Conservation (phyloP, 2,113 vertebrate species). For the Limanda limanda region DNA sequence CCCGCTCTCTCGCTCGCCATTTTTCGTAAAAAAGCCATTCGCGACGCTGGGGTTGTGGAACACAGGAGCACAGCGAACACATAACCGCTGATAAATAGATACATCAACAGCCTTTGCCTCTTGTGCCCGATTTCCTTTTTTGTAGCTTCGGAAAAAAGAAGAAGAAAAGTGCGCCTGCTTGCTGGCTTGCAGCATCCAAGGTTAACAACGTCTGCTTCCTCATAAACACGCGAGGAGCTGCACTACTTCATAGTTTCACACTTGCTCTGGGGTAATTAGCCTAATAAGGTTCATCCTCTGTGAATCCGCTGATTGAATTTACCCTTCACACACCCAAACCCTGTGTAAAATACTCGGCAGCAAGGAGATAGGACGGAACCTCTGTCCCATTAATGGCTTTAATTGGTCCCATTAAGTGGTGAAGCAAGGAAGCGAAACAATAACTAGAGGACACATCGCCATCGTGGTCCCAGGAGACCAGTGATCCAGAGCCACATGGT, state of each 20-base stretch:
- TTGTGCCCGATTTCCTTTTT: conserved; percentile 50
- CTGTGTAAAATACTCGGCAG: conserved; percentile 38
- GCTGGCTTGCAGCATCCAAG: conserved; percentile 46
- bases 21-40: conserved; percentile 55
- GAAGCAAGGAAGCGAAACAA: conserved; percentile 77
- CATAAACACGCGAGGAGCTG: conserved; percentile 23
- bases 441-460: conserved; percentile 68
- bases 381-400: conserved; percentile 72
- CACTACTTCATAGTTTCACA: conserved; percentile 37
- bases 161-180: neutral
- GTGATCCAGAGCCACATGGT: conserved; percentile 63
- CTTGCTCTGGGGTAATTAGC: conserved; percentile 56
- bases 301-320: conserved; percentile 70
- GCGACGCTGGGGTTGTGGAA: conserved; percentile 14
- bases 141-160: neutral
- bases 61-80: conserved; percentile 37
- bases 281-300: conserved; percentile 68
- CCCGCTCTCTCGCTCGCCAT: conserved; percentile 52
- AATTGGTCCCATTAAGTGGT: conserved; percentile 75
- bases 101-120: conserved; percentile 40
- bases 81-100: conserved; percentile 61
- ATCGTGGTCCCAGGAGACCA: conserved; percentile 50
- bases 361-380: conserved; percentile 63
- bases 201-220: conserved; percentile 36
- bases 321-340: conserved; percentile 68